Base-by-base conservation (phyloP, 2,797 vertebrate species). In the Miichthys miiuy region DNA sequence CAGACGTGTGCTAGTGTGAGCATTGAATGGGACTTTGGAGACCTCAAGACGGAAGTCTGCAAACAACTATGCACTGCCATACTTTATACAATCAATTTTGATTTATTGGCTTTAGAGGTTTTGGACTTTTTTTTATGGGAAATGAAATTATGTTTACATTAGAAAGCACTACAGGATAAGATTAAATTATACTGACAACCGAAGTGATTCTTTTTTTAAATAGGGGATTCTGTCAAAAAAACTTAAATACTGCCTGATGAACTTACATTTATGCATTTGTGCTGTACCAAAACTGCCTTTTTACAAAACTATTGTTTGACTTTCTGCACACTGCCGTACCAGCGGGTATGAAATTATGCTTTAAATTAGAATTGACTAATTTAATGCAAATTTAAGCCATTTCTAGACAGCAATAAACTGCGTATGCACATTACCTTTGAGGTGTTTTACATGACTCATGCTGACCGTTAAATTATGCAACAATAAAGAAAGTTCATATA, bases 1-100 rank as follows among this genome's bases (percentile, higher is more conserved):
- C 84, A 83, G 77, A 67, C 91, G 94, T 23, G 41, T 83, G 52
- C 44, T 21, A 46, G 56, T 75, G 1, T 90, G 60, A 86, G 11
- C 8, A 4, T 9, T 2, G 18, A 20, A 25, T 12, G 54, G 0
- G 44, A 75, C 41, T 30, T 38, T 2, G 11, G 41, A 63, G 34
- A 51, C 34, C 14, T 56, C 10, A 46, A 25, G 52, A 65, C 3
- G 27, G 48, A 72, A 54, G 4, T 52, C 27, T 9, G 18, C 44
- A 77, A 42, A 21, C 42, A 16, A 4, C 4, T 21, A 51, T 74
- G 38, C 38, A 57, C 47, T 34, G 2, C 0, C 8, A 11, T 38
- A 17, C 3, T 50, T 1, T 42, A 52, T 52, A 8, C 0, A 34
- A 11, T 34, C 2, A 21, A 61, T 55, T 6, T 41, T 3, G 16